Evolutionary conservation across 2,797 vertebrate genomes (phyloP).

Genomic region (Xyrichtys novacula): DNA sequence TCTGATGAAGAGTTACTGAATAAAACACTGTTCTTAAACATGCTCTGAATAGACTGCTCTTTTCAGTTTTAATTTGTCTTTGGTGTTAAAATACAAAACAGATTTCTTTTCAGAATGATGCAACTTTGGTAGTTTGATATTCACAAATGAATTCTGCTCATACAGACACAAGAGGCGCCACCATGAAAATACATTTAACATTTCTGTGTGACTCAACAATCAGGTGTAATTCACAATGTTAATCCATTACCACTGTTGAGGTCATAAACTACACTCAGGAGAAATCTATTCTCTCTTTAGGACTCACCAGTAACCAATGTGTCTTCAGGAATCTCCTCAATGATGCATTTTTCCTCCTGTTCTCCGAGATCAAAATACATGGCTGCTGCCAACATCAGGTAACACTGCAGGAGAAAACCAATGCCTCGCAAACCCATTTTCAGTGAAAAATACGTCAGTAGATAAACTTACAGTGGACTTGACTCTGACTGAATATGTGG

Average conservation of each 20-base stretch:
- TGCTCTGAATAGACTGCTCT: too few relatives aligned
- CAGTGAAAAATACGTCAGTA: slow-evolving; percentile 19
- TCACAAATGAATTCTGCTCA: slow-evolving; percentile 17
- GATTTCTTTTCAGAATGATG: too few relatives aligned
- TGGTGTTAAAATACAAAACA: too few relatives aligned
- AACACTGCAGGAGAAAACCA: slow-evolving; percentile 77
- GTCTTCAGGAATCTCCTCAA: slow-evolving; percentile 92
- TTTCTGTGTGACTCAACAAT: slow-evolving; percentile 2
- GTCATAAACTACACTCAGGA: slow-evolving; percentile 19
- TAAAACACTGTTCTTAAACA: too few relatives aligned
- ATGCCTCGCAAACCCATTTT: slow-evolving; percentile 73
- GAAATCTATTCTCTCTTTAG: slow-evolving; percentile 29
- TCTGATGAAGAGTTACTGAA: too few relatives aligned
- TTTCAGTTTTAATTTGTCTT: too few relatives aligned
- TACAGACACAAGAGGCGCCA: slow-evolving; percentile 4
- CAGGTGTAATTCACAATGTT: slow-evolving; percentile 14
- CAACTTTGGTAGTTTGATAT: neutral
- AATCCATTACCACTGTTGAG: slow-evolving; percentile 4
- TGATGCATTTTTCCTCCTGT: slow-evolving; percentile 92
- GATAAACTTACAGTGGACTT: slow-evolving; percentile 29
- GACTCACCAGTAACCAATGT: slow-evolving; percentile 89
- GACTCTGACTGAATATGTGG: slow-evolving; percentile 27
- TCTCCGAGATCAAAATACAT: slow-evolving; percentile 92
- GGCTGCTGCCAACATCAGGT: slow-evolving; percentile 80
- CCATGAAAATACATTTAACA: neutral